A percentile compares a stretch with the other conserved stretches of the same genome.
These are phyloP conservation scores for Crotalus helleri DNA, from an alignment of 2,113 vertebrate species.

Conservation along the genomic window DNA sequence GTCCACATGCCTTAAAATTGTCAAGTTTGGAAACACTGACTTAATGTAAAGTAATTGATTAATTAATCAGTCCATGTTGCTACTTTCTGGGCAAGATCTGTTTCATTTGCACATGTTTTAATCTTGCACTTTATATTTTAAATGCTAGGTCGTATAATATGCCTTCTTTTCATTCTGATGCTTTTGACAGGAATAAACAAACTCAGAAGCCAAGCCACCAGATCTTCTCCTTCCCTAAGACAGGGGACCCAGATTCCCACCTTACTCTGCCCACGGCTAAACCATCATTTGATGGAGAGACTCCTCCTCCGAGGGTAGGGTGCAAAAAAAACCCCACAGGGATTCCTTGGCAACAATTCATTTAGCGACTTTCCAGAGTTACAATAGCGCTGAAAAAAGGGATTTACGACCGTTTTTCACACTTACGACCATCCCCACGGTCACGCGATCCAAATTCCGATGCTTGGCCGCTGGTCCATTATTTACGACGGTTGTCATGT, in stretches of 20 bases:
- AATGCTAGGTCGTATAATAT: not conserved
- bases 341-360: not conserved
- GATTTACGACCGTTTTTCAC: not conserved
- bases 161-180: not conserved
- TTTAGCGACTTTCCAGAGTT: not conserved
- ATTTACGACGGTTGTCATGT: not conserved
- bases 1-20: no score
- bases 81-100: no score
- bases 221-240: not conserved
- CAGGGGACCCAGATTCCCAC: not conserved
- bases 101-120: not conserved
- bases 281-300: not conserved
- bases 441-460: not conserved
- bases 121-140: not conserved
- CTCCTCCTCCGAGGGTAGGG: not conserved
- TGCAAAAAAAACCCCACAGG: not conserved
- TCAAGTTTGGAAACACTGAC: no score
- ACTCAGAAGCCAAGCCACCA: not conserved
- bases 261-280: not conserved
- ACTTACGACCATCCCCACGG: no score
- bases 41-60: no score
- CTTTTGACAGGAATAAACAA: not conserved
- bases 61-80: no score
- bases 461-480: not conserved
- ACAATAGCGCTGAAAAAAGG: not conserved